Conservation (phyloP, 2,113 vertebrate genomes). For the Agelaius tricolor region DNA sequence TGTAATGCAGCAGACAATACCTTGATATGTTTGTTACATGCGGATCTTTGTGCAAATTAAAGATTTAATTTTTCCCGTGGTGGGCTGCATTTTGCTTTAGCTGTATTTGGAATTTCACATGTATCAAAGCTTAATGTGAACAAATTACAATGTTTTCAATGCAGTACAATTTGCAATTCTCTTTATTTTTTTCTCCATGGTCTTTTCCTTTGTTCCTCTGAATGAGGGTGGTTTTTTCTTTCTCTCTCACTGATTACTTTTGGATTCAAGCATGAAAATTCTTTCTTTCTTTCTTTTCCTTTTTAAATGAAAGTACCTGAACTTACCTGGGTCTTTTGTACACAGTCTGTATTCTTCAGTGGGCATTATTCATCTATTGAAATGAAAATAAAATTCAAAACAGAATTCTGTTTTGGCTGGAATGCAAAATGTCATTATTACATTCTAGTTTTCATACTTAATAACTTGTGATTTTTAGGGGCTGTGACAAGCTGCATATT, state of each 20-base stretch:
- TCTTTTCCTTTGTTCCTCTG: not conserved
- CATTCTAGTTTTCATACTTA: constrained; percentile 9
- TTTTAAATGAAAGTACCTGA: not conserved
- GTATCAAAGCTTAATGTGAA: not conserved
- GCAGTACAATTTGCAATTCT: not conserved
- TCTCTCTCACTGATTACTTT: not conserved
- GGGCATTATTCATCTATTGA: not conserved
- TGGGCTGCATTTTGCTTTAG: not conserved
- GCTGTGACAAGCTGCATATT: constrained; percentile 43
- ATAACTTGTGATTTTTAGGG: constrained; percentile 44
- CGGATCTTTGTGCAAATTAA: constrained; percentile 5
- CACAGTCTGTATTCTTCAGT: not conserved
- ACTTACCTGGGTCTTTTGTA: not conserved
- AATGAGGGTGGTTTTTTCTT: not conserved
- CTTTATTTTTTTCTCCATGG: not conserved
- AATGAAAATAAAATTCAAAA: constrained; percentile 45
- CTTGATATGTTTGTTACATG: not conserved
- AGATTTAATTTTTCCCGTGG: not conserved
- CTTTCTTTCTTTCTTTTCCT: not conserved
- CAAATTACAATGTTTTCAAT: constrained; percentile 3
- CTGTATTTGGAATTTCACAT: not conserved
- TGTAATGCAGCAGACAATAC: not conserved
- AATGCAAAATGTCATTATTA: not conserved
- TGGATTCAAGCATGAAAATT: not conserved
- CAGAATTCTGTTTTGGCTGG: not conserved